Conservation (phyloP, 2,797 vertebrate genomes). For the Gymnothorax javanicus region DNA sequence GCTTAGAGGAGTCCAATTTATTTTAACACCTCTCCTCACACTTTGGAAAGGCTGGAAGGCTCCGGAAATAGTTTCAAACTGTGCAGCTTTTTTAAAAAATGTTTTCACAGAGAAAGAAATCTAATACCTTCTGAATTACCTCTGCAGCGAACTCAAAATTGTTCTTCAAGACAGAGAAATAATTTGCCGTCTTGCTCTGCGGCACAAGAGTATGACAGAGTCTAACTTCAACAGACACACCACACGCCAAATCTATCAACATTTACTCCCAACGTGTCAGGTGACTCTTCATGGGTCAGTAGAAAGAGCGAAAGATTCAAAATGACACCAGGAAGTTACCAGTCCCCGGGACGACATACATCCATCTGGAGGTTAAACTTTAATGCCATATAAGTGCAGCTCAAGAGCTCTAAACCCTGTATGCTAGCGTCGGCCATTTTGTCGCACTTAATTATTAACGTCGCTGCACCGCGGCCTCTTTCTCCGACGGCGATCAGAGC, state of each 20-base stretch:
- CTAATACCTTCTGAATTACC: background rate
- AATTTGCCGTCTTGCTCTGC: background rate
- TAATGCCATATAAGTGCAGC: background rate
- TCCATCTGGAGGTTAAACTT: background rate
- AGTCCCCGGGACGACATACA: too few relatives aligned
- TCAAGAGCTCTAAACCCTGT: background rate
- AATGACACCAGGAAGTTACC: background rate
- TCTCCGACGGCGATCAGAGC: constrained; percentile 64
- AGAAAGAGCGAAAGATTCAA: background rate
- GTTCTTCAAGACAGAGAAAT: background rate
- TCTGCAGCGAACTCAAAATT: background rate
- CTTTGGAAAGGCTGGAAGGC: background rate
- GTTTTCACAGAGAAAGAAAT: background rate
- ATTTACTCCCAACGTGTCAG: too few relatives aligned
- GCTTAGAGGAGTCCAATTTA: background rate
- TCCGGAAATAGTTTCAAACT: background rate
- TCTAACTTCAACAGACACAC: too few relatives aligned
- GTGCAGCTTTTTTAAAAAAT: background rate
- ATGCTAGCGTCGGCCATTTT: constrained; percentile 45
- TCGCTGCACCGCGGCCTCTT: constrained; percentile 47
- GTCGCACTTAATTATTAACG: constrained; percentile 64
- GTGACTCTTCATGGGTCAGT: too few relatives aligned
- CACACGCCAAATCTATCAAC: too few relatives aligned
- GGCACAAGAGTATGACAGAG: too few relatives aligned
- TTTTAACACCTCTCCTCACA: background rate